These are phyloP conservation scores for Xiphias gladius DNA, from an alignment of 2,113 vertebrate genomes.

Conservation along the genomic window DNA sequence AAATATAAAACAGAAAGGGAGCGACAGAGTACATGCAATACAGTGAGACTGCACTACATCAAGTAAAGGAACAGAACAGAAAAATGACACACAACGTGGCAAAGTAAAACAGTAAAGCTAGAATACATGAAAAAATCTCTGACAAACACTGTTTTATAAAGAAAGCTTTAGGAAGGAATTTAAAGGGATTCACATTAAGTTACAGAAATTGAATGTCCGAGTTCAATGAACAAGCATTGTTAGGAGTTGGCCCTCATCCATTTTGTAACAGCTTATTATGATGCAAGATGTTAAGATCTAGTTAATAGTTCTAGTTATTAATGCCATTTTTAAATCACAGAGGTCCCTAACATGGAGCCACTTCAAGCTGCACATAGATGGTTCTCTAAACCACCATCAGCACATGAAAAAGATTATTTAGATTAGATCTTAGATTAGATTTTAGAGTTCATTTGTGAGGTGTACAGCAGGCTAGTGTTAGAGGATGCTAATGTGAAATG, in stretches of 20 bases:
- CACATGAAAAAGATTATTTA: too few relatives aligned
- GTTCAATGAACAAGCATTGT: too few relatives aligned
- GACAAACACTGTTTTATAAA: too few relatives aligned
- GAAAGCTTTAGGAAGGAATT: too few relatives aligned
- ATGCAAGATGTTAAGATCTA: too few relatives aligned
- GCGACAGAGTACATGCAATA: not conserved
- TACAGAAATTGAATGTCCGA: not conserved
- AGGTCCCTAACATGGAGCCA: not conserved
- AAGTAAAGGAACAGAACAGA: not conserved
- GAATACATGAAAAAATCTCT: not conserved
- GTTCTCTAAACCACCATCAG: too few relatives aligned
- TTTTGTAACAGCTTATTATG: too few relatives aligned
- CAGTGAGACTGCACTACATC: not conserved
- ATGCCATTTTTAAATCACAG: too few relatives aligned
- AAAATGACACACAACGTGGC: not conserved
- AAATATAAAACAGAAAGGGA: not conserved
- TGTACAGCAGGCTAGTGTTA: not conserved
- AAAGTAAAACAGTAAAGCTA: not conserved
- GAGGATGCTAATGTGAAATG: not conserved
- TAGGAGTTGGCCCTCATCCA: too few relatives aligned
- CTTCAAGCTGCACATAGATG: not conserved
- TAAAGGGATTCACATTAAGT: not conserved
- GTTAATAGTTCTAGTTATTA: too few relatives aligned
- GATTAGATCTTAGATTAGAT: too few relatives aligned
- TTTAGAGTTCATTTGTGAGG: too few relatives aligned